A percentile compares a stretch with the other conserved stretches of the same genome.
Evolutionary conservation across 2,888 invertebrate species (phyloP).

Genomic region (Eupithecia vulgata): DNA sequence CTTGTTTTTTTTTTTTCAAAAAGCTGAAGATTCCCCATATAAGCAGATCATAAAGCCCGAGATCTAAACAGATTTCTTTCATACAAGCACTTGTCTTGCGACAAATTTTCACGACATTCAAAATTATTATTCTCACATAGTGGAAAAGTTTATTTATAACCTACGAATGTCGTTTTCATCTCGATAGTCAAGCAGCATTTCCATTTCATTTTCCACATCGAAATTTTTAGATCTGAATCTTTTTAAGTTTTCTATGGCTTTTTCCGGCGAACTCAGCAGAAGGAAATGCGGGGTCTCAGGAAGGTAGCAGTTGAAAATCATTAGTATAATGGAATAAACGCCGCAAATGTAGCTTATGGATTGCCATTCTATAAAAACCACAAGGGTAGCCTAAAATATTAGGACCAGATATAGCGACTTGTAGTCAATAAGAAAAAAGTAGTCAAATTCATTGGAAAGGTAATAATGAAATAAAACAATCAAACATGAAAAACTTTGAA

Average conservation of each 20-base stretch:
- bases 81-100: background rate
- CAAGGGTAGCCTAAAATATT: slow-evolving; percentile 55
- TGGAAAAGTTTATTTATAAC: slow-evolving; percentile 52
- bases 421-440: background rate
- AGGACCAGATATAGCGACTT: background rate
- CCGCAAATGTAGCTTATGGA: slow-evolving; percentile 52
- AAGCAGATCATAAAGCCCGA: background rate
- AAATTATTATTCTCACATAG: background rate
- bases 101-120: background rate
- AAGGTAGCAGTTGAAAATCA: slow-evolving; percentile 50
- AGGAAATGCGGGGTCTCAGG: slow-evolving; percentile 67
- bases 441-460: no score
- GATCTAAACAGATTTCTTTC: background rate
- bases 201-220: slow-evolving; percentile 56
- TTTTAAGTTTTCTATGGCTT: slow-evolving; percentile 44
- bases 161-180: slow-evolving; percentile 61
- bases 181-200: slow-evolving; percentile 60
- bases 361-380: slow-evolving; percentile 55
- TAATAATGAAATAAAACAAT: no score
- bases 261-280: slow-evolving; percentile 50
- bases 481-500: no score
- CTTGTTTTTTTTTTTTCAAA: no score
- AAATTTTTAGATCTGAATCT: slow-evolving; percentile 56
- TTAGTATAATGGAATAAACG: slow-evolving; percentile 44
- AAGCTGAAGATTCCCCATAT: no score